These are phyloP conservation scores for Python bivittatus DNA, from an alignment of 2,113 vertebrate genomes.

Conservation along the genomic window DNA sequence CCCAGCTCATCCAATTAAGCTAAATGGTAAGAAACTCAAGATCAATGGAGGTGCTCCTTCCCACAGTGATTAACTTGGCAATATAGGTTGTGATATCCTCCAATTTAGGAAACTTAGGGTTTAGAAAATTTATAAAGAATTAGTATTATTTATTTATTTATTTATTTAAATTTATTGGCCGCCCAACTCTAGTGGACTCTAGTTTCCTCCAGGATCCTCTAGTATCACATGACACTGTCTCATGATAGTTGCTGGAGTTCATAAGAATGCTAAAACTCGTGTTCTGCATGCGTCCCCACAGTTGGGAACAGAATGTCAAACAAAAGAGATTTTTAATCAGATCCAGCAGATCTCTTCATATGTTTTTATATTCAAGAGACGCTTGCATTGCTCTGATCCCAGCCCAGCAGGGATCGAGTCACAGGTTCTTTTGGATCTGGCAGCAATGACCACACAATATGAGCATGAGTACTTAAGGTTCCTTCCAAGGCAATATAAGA, in stretches of 20 bases:
- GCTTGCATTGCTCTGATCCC: too few species aligned
- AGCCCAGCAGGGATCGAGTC: neutral
- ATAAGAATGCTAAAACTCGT: too few species aligned
- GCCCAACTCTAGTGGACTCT: neutral
- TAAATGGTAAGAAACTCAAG: neutral
- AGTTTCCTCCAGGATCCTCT: neutral
- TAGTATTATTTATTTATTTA: neutral
- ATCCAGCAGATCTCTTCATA: neutral
- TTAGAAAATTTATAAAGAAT: neutral
- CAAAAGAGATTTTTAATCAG: neutral
- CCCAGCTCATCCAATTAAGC: neutral
- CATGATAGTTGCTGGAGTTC: too few species aligned
- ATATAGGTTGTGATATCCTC: neutral
- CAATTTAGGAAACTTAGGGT: neutral
- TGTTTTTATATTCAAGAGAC: neutral
- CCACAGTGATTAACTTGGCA: neutral
- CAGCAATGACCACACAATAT: neutral
- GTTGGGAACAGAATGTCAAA: neutral
- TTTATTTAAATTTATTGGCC: neutral
- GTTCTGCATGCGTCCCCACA: neutral
- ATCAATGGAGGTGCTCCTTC: neutral
- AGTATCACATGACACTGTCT: neutral
- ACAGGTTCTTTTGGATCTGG: neutral
- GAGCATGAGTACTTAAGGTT: neutral
- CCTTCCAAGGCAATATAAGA: neutral